Base-by-base conservation (phyloP, 1,140 invertebrate species). In the Neodiprion fabricii region DNA sequence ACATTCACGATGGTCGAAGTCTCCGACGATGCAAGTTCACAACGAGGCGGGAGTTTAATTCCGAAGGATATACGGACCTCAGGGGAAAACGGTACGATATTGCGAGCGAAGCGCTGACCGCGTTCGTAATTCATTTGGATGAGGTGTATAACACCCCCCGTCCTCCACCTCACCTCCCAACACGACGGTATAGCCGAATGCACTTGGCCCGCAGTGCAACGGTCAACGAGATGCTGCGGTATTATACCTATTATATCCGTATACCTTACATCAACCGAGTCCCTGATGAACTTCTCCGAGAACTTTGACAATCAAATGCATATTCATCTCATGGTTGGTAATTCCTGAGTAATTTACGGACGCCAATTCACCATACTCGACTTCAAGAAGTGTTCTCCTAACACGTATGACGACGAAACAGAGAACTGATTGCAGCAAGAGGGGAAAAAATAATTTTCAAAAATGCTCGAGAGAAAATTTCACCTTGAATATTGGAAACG, bases 231-330 rank as follows among this genome's bases (percentile, higher is more conserved):
- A 5, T 40, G 28, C 28, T 40, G 28, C 28, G 28, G 28, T 40
- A 5, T 40, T 40, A 40, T 40, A 40, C 28, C 28, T 40, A 40
- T 40, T 40, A 40, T 40, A 40, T 40, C 1, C 28, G 5, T 40
- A 40, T 40, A 40, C 28, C 28, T 40, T 40, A 5, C 28, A 40
- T 40, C 2, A 40, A 40, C 28, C 28, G 28, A 40, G 28, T 40
- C 28, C 53, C 3, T 61, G 53, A 61, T 61, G 53, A 17, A 61
- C 11, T 61, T 61, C 28, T 12, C 53, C 11, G 17, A 12, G 53
- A 61, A 61, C 53, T 61, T 61, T 61, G 53, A 17, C n/a, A 17
- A 61, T 61, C n/a, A 61, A 61, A 61, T 61, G 53, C 53, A 61
- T 61, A 61, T 61, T 61, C 53, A 17, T 61, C 53, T 61, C 53